A percentile compares a stretch with the other conserved stretches of the same genome.
These are phyloP conservation scores for Parasteatoda tepidariorum DNA, from an alignment of 1,140 invertebrate species.

Conservation along the genomic window DNA sequence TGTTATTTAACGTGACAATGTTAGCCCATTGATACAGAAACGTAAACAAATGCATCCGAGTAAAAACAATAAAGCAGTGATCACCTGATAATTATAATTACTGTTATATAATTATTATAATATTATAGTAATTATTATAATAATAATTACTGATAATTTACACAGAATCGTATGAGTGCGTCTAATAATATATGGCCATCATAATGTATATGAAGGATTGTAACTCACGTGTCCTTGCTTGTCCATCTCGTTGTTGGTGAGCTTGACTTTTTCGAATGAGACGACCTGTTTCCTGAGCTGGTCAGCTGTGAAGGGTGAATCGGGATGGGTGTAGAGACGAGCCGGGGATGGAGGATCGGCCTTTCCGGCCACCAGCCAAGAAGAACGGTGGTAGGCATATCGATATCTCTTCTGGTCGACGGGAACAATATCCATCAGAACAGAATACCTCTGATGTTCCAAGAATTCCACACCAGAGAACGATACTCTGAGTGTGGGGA, in stretches of 20 bases:
- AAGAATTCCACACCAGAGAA: constrained; percentile 73
- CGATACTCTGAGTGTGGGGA: constrained; percentile 76
- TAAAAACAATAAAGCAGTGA: too few relatives aligned
- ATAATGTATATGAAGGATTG: too few relatives aligned
- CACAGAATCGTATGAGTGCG: too few relatives aligned
- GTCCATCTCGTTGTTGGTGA: constrained; percentile 80
- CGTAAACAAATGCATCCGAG: too few relatives aligned
- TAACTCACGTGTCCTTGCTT: constrained; percentile 76
- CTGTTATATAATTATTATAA: too few relatives aligned
- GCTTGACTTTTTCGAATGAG: constrained; percentile 80
- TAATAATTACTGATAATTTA: too few relatives aligned
- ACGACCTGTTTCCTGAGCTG: constrained; percentile 78
- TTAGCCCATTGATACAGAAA: too few relatives aligned
- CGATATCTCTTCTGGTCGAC: constrained; percentile 78
- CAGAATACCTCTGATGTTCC: constrained; percentile 70
- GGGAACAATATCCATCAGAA: constrained; percentile 76
- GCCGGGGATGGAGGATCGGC: constrained; percentile 90
- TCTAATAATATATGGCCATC: too few relatives aligned
- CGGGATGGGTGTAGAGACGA: constrained; percentile 95
- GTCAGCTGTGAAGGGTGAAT: constrained; percentile 96
- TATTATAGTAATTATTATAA: too few relatives aligned
- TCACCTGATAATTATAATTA: too few relatives aligned
- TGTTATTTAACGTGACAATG: too few relatives aligned
- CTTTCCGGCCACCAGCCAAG: constrained; percentile 79
- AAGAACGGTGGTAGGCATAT: constrained; percentile 78